Percentiles rank a stretch among this genome's conserved stretches.
phyloP scores from a whole-genome alignment of 92 coral and sea anemone genomes.

The Siderastrea siderea region DNA sequence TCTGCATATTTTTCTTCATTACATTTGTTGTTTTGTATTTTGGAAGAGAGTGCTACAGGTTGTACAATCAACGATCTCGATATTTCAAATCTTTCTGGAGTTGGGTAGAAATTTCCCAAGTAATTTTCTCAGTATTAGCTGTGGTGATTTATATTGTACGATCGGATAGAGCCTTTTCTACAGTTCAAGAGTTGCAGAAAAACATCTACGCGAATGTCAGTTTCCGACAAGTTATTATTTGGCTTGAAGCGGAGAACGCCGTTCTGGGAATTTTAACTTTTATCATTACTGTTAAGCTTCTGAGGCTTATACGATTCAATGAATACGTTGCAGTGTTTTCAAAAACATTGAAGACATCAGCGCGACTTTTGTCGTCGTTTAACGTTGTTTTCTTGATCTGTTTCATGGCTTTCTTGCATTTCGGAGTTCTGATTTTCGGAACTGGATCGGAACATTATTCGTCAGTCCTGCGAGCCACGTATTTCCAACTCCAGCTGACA shows the following conservation, averaged over 20 bases:
- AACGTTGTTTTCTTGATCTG: slow-evolving; percentile 39
- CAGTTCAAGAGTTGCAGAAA: slow-evolving; percentile 59
- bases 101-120: slow-evolving; percentile 81
- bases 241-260: slow-evolving; percentile 75
- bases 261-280: slow-evolving; percentile 74
- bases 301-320: slow-evolving; percentile 81
- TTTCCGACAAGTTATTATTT: slow-evolving; percentile 65
- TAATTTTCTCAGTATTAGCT: slow-evolving; percentile 57
- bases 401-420: slow-evolving; percentile 62
- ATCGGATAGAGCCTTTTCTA: slow-evolving; percentile 53
- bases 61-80: slow-evolving; percentile 39
- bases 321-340: slow-evolving; percentile 68
- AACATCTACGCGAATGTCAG: slow-evolving; percentile 76
- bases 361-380: slow-evolving; percentile 60
- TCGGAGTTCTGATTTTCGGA: slow-evolving; percentile 71
- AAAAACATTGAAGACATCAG: slow-evolving; percentile 58
- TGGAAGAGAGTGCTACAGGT: slow-evolving; percentile 65
- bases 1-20: slow-evolving; percentile 77
- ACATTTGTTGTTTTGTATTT: slow-evolving; percentile 64
- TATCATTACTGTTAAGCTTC: slow-evolving; percentile 71
- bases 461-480: slow-evolving; percentile 48
- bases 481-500: slow-evolving; percentile 67
- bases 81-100: slow-evolving; percentile 80
- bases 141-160: slow-evolving; percentile 67
- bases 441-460: slow-evolving; percentile 51